These are phyloP conservation scores for Anguilla japonica DNA, from an alignment of 2,113 vertebrate species.

Conservation along the genomic window DNA sequence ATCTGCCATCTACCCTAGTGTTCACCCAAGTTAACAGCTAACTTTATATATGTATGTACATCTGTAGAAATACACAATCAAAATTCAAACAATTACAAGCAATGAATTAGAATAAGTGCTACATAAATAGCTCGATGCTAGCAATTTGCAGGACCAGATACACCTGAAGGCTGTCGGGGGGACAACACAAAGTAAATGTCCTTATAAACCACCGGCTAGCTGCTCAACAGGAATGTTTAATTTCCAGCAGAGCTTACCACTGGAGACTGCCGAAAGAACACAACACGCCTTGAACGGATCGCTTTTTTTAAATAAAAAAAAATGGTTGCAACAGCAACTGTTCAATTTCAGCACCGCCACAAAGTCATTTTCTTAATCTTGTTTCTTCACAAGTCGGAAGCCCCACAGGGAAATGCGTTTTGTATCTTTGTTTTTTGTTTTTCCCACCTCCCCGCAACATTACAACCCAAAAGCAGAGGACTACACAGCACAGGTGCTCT, in stretches of 20 bases:
- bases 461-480: background rate
- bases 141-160: background rate
- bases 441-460: background rate
- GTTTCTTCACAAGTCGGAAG: background rate
- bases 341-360: constrained; percentile 2
- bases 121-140: too few relatives aligned
- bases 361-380: constrained; percentile 11
- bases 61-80: too few relatives aligned
- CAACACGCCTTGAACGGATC: background rate
- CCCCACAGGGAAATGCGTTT: background rate
- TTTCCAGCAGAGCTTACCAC: background rate
- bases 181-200: background rate
- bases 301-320: background rate
- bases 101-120: too few relatives aligned
- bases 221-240: background rate
- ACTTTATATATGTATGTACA: too few relatives aligned
- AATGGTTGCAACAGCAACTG: background rate
- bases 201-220: background rate
- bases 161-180: background rate
- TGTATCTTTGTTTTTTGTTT: background rate
- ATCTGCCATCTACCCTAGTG: too few relatives aligned
- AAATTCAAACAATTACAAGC: too few relatives aligned
- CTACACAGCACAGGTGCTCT: background rate
- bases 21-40: too few relatives aligned
- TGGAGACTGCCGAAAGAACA: background rate